A percentile compares a stretch with the other conserved stretches of the same genome.
Evolutionary conservation across 2,113 vertebrate genomes (phyloP).

Genomic region (Strix uralensis): DNA sequence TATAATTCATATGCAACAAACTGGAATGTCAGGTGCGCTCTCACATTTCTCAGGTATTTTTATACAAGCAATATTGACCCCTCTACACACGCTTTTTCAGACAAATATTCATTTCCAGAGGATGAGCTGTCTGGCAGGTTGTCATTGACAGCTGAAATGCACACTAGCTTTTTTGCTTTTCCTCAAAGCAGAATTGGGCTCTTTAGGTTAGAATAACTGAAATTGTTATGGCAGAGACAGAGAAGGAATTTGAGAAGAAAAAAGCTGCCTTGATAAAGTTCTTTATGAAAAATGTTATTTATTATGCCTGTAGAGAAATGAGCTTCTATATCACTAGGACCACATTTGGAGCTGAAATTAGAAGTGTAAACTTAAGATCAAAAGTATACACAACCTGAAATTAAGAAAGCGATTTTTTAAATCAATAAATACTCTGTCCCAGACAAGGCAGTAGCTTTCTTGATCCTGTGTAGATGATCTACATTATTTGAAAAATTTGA

Average conservation of each 20-base stretch:
- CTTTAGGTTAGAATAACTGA: background rate
- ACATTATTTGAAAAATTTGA: background rate
- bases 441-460: background rate
- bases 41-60: background rate
- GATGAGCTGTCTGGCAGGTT: constrained; percentile 48
- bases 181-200: constrained; percentile 10
- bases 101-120: constrained; percentile 56
- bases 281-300: constrained; percentile 38
- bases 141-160: constrained; percentile 37
- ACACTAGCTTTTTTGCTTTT: constrained; percentile 22
- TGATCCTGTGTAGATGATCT: background rate
- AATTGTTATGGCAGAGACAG: constrained; percentile 8
- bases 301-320: background rate
- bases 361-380: background rate
- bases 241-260: constrained; percentile 24
- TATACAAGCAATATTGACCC: background rate
- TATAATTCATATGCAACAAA: background rate
- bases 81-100: background rate
- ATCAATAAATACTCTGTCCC: background rate
- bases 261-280: background rate
- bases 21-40: background rate
- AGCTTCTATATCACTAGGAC: background rate
- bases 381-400: background rate
- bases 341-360: background rate
- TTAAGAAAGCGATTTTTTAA: background rate